phyloP scores from a whole-genome alignment of 1,140 invertebrate genomes.

The Pseudomyrmex gracilis region DNA sequence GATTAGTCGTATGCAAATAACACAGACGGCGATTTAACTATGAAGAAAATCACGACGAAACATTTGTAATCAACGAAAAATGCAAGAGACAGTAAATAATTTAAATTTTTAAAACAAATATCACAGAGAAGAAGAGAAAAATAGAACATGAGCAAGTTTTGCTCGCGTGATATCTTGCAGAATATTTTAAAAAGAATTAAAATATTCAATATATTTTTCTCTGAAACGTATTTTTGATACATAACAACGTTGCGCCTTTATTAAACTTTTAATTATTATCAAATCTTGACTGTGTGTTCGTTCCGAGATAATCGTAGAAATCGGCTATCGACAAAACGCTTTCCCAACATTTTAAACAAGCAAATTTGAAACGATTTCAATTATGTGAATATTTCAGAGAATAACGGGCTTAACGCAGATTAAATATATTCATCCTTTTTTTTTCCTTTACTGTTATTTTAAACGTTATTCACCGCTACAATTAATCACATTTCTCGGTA shows the following conservation, averaged over 20 bases:
- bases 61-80: background rate
- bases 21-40: background rate
- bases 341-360: slow-evolving; percentile 4
- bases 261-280: slow-evolving; percentile 22
- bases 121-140: too few species aligned
- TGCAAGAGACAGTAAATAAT: background rate
- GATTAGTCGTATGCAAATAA: background rate
- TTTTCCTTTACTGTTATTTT: slow-evolving; percentile 22
- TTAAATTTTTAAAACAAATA: background rate
- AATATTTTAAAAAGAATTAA: slow-evolving; percentile 11
- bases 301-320: background rate
- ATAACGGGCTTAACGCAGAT: slow-evolving; percentile 1
- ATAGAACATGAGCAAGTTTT: background rate
- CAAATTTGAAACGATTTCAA: slow-evolving; percentile 13
- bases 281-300: slow-evolving; percentile 2
- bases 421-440: slow-evolving; percentile 37
- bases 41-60: background rate
- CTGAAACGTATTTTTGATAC: background rate
- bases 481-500: slow-evolving; percentile 83
- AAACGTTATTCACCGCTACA: slow-evolving; percentile 60
- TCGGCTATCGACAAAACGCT: background rate
- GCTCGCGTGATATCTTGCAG: background rate
- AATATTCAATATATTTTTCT: background rate
- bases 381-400: slow-evolving; percentile 30
- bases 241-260: background rate